Percentiles rank a stretch among this genome's conserved stretches.
Evolutionary conservation across 1,140 invertebrate genomes (phyloP).

Genomic region (Sweltsa coloradensis): DNA sequence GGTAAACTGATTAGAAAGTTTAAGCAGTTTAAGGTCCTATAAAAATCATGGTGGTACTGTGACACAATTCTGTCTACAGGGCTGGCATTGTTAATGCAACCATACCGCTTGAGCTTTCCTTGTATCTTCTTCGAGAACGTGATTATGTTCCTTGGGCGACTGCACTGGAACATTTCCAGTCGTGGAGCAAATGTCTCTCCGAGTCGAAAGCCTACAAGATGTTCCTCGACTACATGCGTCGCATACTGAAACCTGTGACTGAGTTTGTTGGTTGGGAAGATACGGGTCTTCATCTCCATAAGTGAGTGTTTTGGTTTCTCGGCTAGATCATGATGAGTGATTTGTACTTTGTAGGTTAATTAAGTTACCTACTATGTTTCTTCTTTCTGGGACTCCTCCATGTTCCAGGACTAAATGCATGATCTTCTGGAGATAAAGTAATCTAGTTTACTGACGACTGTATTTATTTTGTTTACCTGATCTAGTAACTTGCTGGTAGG

Average conservation of each 20-base stretch:
- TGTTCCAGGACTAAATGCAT: too few species aligned
- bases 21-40: too few species aligned
- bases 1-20: too few species aligned
- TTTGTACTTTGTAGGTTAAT: too few species aligned
- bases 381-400: too few species aligned
- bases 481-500: too few species aligned
- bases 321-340: too few species aligned
- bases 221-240: constrained; percentile 46
- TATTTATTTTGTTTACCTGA: too few species aligned
- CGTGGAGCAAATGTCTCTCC: constrained; percentile 50
- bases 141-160: constrained; percentile 66
- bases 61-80: constrained; percentile 38
- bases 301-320: constrained; percentile 31
- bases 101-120: constrained; percentile 50
- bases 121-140: constrained; percentile 56
- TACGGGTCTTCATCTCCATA: constrained; percentile 49
- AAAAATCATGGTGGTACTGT: too few species aligned
- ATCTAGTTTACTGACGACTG: too few species aligned
- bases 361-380: too few species aligned
- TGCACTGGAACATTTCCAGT: constrained; percentile 51
- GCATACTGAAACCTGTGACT: constrained; percentile 44
- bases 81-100: constrained; percentile 56
- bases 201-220: constrained; percentile 50
- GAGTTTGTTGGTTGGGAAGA: constrained; percentile 51
- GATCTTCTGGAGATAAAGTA: too few species aligned